A percentile compares a stretch with the other conserved stretches of the same genome.
Evolutionary conservation across 2,797 vertebrate species (phyloP).

Genomic region (Enteromius paludinosus): DNA sequence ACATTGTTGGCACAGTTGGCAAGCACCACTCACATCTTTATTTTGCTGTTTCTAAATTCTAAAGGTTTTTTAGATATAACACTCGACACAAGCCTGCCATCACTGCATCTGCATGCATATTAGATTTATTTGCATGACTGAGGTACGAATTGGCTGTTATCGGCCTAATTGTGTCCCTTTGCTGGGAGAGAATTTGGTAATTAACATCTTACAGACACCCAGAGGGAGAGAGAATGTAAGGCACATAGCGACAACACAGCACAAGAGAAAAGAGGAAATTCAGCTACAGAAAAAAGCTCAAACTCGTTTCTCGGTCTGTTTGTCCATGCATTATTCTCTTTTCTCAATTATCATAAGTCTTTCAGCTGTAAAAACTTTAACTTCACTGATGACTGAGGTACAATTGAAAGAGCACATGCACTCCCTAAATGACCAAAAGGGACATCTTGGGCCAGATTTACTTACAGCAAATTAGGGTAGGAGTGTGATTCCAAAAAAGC

Average conservation of each 20-base stretch:
- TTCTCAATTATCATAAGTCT: slow-evolving; percentile 60
- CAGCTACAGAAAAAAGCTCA: background rate
- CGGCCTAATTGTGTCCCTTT: background rate
- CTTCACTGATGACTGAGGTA: slow-evolving; percentile 34
- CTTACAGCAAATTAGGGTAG: background rate
- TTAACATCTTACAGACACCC: background rate
- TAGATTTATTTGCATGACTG: slow-evolving; percentile 23
- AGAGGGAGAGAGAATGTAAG: slow-evolving; percentile 1
- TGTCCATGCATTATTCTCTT: slow-evolving; percentile 39
- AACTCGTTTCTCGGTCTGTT: slow-evolving; percentile 17
- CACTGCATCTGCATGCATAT: background rate
- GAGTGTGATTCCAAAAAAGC: too few relatives aligned
- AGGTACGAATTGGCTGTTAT: background rate
- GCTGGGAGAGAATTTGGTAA: background rate
- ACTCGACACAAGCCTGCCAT: background rate
- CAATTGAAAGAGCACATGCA: slow-evolving; percentile 8
- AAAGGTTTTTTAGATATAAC: background rate
- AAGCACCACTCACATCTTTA: background rate
- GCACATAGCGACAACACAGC: background rate
- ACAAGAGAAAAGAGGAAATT: background rate
- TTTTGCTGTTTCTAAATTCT: background rate
- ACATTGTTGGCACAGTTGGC: background rate
- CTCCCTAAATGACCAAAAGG: slow-evolving; percentile 3
- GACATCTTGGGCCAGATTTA: background rate
- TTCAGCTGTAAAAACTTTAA: slow-evolving; percentile 59